Percentiles rank a stretch among this genome's conserved stretches.
These are phyloP conservation scores for Columba guinea DNA, from an alignment of 2,797 vertebrate species.

Conservation along the genomic window DNA sequence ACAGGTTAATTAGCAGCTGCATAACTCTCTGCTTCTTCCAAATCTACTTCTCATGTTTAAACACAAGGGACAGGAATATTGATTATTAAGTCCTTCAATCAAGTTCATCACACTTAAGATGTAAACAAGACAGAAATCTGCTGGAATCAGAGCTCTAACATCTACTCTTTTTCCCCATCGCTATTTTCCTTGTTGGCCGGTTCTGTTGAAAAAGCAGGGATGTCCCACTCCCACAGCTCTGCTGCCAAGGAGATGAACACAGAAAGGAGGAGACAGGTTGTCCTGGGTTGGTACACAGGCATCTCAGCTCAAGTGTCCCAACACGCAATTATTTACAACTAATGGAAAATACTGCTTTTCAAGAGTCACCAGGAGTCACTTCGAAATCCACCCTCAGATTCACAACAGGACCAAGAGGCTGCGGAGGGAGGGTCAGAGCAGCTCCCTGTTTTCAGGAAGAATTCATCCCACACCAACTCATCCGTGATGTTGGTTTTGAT, in stretches of 20 bases:
- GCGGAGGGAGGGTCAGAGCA: neutral
- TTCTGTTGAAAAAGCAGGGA: neutral
- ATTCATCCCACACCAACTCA: neutral
- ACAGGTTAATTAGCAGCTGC: neutral
- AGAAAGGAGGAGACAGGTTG: neutral
- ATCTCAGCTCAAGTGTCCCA: neutral
- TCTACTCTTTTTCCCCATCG: neutral
- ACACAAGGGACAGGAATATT: neutral
- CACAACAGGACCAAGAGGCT: neutral
- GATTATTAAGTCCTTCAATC: neutral
- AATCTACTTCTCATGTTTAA: neutral
- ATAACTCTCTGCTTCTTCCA: neutral
- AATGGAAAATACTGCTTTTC: neutral
- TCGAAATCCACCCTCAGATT: neutral
- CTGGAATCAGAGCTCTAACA: neutral
- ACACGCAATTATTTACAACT: neutral
- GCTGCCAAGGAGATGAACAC: neutral
- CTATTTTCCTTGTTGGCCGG: neutral
- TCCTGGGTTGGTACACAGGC: neutral
- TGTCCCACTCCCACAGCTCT: neutral
- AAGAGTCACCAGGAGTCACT: neutral
- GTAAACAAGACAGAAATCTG: neutral
- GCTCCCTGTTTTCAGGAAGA: neutral
- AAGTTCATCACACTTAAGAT: neutral
- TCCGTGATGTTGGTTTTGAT: neutral